Evolutionary conservation across 1,140 invertebrate species (phyloP).

Genomic region (Leucophenga varia): DNA sequence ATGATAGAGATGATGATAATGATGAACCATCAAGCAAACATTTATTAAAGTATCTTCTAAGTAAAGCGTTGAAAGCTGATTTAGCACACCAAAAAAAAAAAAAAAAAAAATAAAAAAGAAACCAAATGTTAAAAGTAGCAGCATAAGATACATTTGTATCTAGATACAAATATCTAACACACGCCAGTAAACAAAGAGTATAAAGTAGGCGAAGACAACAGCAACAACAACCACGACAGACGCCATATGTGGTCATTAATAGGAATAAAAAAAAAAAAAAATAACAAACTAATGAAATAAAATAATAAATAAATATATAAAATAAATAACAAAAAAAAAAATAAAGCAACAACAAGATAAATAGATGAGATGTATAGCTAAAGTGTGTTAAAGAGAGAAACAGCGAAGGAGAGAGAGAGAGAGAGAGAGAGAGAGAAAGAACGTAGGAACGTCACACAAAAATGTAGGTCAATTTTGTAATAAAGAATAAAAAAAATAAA

Average conservation of each 20-base stretch:
- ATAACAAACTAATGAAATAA: constrained; percentile 14
- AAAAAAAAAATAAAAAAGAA: too few species aligned
- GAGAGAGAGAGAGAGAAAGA: neutral
- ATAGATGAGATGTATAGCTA: neutral
- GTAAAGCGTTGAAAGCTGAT: too few species aligned
- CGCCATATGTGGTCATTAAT: constrained; percentile 51
- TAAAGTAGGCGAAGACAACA: constrained; percentile 5
- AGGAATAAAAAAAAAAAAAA: constrained; percentile 14
- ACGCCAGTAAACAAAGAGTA: constrained; percentile 20
- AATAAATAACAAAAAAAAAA: constrained; percentile 40
- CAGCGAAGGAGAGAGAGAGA: neutral
- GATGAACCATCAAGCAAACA: too few species aligned
- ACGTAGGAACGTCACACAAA: constrained; percentile 13
- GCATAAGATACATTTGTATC: constrained; percentile 10
- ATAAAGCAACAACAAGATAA: constrained; percentile 20
- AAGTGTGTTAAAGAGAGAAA: neutral
- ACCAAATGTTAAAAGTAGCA: too few species aligned
- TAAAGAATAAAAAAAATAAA: constrained; percentile 48
- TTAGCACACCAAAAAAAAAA: too few species aligned
- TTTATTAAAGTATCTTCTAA: too few species aligned
- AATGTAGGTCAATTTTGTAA: constrained; percentile 52
- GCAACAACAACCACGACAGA: constrained; percentile 13
- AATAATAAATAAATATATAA: constrained; percentile 49
- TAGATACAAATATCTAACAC: constrained; percentile 11
- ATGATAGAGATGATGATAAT: too few species aligned